phyloP scores from a whole-genome alignment of 2,797 vertebrate genomes.

The Poeciliopsis infans region DNA sequence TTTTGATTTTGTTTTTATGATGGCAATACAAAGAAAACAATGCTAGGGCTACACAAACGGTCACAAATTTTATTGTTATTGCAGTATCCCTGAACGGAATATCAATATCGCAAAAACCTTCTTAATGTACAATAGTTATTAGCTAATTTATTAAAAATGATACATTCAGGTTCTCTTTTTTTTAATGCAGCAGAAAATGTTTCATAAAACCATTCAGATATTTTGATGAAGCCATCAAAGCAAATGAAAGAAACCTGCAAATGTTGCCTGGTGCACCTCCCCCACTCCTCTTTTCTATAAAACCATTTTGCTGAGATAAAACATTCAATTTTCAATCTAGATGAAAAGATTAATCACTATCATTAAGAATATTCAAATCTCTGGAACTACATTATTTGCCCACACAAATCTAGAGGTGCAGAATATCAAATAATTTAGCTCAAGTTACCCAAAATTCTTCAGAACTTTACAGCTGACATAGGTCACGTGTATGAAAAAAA shows the following conservation, averaged over 20 bases:
- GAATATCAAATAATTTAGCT: constrained; percentile 16
- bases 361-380: neutral
- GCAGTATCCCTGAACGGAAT: neutral
- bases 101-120: neutral
- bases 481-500: no score
- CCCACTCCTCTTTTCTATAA: neutral
- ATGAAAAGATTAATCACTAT: neutral
- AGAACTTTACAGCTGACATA: constrained; percentile 4
- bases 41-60: neutral
- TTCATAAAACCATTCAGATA: neutral
- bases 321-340: neutral
- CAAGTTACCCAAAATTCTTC: constrained; percentile 24
- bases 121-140: neutral
- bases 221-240: neutral
- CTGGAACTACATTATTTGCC: neutral
- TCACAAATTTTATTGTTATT: neutral
- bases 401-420: constrained; percentile 3
- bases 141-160: neutral
- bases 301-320: neutral
- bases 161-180: neutral
- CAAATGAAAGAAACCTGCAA: neutral
- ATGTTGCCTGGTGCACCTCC: neutral
- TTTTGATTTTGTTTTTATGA: neutral
- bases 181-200: neutral
- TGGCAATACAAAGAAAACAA: neutral